phyloP scores from a whole-genome alignment of 2,888 invertebrate species.

The Drosophila algonquin region DNA sequence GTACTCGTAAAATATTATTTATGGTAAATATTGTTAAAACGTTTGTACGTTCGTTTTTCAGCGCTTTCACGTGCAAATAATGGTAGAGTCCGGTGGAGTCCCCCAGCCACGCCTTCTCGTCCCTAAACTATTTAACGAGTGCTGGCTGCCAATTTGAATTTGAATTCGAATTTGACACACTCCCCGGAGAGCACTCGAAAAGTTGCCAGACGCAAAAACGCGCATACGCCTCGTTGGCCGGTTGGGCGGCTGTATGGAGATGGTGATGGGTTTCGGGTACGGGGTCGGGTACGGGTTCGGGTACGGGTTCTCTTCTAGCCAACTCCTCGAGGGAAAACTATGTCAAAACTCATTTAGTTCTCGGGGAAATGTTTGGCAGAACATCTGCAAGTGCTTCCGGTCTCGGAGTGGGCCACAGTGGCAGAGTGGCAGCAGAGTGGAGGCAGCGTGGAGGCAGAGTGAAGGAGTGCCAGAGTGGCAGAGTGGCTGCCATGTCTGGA shows the following conservation, averaged over 20 bases:
- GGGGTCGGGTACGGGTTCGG: too few relatives aligned
- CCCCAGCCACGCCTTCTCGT: background rate
- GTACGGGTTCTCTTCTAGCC: background rate
- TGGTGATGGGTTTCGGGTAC: too few relatives aligned
- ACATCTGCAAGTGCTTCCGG: constrained; percentile 30
- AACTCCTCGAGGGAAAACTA: constrained; percentile 24
- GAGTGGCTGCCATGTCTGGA: constrained; percentile 14
- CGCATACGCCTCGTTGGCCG: constrained; percentile 11
- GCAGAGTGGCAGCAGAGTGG: background rate
- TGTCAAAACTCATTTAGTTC: constrained; percentile 35
- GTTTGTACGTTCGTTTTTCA: background rate
- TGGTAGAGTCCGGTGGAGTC: too few relatives aligned
- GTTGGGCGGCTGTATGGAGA: too few relatives aligned
- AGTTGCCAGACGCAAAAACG: constrained; percentile 18
- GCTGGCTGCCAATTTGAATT: constrained; percentile 8
- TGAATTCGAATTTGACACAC: constrained; percentile 32
- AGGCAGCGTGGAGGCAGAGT: background rate
- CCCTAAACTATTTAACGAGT: background rate
- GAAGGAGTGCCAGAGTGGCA: background rate
- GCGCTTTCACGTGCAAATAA: constrained; percentile 1
- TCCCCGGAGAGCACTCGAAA: constrained; percentile 27
- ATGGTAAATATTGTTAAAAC: too few relatives aligned
- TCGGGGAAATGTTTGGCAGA: constrained; percentile 23
- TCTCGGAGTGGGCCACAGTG: background rate
- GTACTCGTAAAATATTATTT: too few relatives aligned